These are phyloP conservation scores for Drosophila pseudoananassae DNA, from an alignment of 1,140 invertebrate species.

Conservation along the genomic window DNA sequence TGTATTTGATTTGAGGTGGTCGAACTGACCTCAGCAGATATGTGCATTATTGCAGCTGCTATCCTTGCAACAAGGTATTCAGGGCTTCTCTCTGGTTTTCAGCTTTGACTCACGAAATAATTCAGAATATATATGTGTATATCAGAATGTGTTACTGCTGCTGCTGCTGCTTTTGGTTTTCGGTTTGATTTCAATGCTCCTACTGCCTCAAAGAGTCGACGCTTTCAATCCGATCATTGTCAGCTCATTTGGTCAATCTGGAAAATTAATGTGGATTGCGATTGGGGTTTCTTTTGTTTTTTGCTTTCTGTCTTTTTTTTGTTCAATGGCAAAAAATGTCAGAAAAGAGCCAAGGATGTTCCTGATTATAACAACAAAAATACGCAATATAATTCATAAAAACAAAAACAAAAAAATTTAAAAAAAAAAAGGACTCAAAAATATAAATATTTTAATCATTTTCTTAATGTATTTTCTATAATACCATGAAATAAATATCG, in stretches of 20 bases:
- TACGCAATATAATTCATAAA: background rate
- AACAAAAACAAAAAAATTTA: background rate
- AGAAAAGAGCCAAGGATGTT: background rate
- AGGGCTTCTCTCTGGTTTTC: constrained; percentile 25
- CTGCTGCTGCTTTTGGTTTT: constrained; percentile 25
- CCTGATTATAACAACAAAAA: background rate
- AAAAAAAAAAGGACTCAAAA: background rate
- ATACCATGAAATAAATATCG: background rate
- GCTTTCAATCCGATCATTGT: constrained; percentile 55
- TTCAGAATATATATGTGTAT: constrained; percentile 4
- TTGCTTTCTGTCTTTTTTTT: background rate
- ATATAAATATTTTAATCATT: background rate
- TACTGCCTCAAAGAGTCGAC: constrained; percentile 48
- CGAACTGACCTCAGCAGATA: constrained; percentile 89
- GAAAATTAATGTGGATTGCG: constrained; percentile 46
- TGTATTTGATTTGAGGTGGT: constrained; percentile 85
- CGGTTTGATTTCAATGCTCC: constrained; percentile 43
- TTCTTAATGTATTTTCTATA: background rate
- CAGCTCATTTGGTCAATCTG: constrained; percentile 53
- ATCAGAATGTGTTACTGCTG: background rate
- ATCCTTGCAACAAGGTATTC: constrained; percentile 36
- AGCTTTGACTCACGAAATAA: constrained; percentile 20
- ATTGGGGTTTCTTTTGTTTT: constrained; percentile 13
- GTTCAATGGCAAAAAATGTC: background rate
- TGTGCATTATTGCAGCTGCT: constrained; percentile 86